These are phyloP conservation scores for Sympetrum striolatum DNA, from an alignment of 2,888 invertebrate genomes.

Conservation along the genomic window DNA sequence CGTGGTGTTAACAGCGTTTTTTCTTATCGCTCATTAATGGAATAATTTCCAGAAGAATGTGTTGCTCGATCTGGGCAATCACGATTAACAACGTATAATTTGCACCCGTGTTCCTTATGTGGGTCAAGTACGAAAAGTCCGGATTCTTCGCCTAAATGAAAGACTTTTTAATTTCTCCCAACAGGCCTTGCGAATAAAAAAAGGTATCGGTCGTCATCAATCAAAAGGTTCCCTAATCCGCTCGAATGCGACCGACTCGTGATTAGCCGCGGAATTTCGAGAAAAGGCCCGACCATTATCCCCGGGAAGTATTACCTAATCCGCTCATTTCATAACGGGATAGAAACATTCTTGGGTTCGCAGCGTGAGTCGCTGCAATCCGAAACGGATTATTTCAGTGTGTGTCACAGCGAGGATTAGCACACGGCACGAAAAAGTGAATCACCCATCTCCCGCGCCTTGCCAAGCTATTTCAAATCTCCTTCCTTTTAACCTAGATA, in stretches of 20 bases:
- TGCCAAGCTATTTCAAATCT: neutral
- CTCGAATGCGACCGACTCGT: neutral
- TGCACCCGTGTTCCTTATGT: no score
- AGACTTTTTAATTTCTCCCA: no score
- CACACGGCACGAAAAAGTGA: slow-evolving; percentile 12
- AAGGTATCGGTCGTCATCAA: neutral
- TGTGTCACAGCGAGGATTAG: slow-evolving; percentile 22
- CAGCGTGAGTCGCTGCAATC: neutral
- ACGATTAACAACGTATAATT: no score
- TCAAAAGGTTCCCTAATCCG: neutral
- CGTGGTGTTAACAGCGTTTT: no score
- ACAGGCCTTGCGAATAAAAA: no score
- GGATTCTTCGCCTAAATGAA: no score
- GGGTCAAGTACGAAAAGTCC: no score
- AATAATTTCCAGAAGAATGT: no score
- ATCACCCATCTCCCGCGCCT: neutral
- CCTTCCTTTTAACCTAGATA: slow-evolving; percentile 27
- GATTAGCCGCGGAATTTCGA: neutral
- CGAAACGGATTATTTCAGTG: neutral
- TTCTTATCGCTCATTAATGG: no score
- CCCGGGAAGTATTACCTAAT: neutral
- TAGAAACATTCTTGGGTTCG: neutral
- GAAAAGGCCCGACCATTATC: neutral
- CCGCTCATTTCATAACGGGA: neutral
- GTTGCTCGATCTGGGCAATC: no score